phyloP scores from a whole-genome alignment of 1,140 invertebrate species.

The Cydia amplana region DNA sequence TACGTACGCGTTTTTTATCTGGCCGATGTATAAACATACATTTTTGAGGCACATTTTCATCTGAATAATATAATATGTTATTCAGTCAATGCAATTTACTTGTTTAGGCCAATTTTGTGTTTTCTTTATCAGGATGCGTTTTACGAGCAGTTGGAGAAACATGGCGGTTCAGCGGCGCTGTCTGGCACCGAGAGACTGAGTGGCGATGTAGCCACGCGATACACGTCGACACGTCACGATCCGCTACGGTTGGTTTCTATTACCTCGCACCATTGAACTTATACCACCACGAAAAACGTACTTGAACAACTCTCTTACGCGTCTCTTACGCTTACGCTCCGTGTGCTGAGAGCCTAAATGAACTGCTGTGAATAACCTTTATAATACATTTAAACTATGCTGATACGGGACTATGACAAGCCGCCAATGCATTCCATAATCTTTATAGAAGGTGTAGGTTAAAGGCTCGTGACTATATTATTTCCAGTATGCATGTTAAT shows the following conservation, averaged over 20 bases:
- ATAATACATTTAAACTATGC: no score
- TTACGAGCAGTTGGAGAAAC: constrained; percentile 93
- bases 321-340: no score
- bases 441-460: no score
- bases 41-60: no score
- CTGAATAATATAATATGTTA: no score
- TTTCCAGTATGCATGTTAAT: constrained; percentile 14
- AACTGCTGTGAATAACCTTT: no score
- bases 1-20: no score
- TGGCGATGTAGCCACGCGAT: constrained; percentile 58
- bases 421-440: neutral
- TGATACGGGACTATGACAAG: neutral
- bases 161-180: constrained; percentile 75
- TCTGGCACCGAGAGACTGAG: constrained; percentile 57
- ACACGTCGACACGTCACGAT: constrained; percentile 60
- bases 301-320: no score
- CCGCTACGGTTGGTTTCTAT: constrained; percentile 52
- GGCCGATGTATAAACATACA: no score
- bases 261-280: neutral
- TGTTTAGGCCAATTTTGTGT: constrained; percentile 20
- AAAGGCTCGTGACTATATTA: neutral
- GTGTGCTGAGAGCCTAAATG: no score
- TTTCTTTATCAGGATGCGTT: constrained; percentile 88
- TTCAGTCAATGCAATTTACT: constrained; percentile 5
- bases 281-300: no score